phyloP scores from a whole-genome alignment of 2,113 vertebrate genomes.

The Mastomys natalensis region DNA sequence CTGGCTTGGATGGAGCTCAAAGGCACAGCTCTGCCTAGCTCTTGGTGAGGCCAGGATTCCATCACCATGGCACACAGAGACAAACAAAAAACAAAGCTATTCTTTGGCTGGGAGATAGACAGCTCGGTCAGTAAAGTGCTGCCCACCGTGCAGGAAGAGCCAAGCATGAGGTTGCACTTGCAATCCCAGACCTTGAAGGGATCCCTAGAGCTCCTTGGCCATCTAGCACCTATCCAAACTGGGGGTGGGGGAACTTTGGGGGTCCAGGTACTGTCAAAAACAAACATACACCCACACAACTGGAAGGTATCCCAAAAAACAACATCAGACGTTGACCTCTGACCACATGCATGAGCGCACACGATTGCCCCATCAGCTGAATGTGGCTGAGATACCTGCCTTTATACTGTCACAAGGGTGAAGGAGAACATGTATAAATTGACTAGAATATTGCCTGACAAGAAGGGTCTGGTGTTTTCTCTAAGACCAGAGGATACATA shows the following conservation, averaged over 20 bases:
- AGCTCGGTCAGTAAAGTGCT: neutral
- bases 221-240: neutral
- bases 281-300: neutral
- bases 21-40: neutral
- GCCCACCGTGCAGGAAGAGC: neutral
- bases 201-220: neutral
- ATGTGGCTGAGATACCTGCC: neutral
- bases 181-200: neutral
- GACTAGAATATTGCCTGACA: neutral
- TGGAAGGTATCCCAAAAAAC: neutral
- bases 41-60: neutral
- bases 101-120: neutral
- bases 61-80: neutral
- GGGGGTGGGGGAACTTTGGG: neutral
- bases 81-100: neutral
- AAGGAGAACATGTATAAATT: neutral
- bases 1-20: neutral
- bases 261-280: neutral
- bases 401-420: neutral
- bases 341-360: neutral
- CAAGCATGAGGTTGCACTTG: neutral
- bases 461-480: neutral
- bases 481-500: neutral
- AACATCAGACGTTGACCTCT: neutral
- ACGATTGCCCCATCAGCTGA: neutral